Evolutionary conservation across 2,113 vertebrate genomes (phyloP).

Genomic region (Emydocephalus ijimae): DNA sequence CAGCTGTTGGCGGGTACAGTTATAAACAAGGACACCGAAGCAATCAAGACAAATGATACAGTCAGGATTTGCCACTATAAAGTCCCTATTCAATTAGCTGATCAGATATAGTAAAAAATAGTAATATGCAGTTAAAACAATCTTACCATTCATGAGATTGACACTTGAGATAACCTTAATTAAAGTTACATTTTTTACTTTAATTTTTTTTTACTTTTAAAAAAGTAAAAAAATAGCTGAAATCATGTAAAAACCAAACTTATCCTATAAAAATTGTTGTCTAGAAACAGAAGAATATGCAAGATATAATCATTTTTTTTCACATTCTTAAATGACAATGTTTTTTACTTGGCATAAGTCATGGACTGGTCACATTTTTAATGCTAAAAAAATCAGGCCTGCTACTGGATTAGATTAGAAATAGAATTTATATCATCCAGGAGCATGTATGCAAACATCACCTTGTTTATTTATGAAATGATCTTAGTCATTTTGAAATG

Average conservation of each 20-base stretch:
- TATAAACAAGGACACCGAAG: slow-evolving; percentile 63
- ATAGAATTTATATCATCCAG: background rate
- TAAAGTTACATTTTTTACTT: slow-evolving; percentile 13
- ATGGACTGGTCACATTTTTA: background rate
- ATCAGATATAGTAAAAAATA: slow-evolving; percentile 49
- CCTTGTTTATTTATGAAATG: background rate
- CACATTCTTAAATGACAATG: background rate
- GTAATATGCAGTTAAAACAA: slow-evolving; percentile 62
- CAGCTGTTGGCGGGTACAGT: slow-evolving; percentile 60
- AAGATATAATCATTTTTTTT: background rate
- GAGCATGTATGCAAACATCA: background rate
- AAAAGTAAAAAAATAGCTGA: background rate
- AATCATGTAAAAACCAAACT: background rate
- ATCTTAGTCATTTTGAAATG: background rate
- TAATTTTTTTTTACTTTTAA: too few species aligned
- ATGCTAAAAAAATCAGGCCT: background rate
- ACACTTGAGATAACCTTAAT: slow-evolving; percentile 38
- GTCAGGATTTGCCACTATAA: slow-evolving; percentile 53
- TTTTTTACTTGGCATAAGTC: background rate
- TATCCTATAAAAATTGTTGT: background rate
- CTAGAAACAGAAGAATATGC: background rate
- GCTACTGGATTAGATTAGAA: background rate
- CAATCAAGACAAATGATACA: slow-evolving; percentile 55
- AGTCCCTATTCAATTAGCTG: slow-evolving; percentile 58
- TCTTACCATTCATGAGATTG: slow-evolving; percentile 46